phyloP scores from a whole-genome alignment of 2,113 vertebrate genomes.

The Balaenoptera acutorostrata region DNA sequence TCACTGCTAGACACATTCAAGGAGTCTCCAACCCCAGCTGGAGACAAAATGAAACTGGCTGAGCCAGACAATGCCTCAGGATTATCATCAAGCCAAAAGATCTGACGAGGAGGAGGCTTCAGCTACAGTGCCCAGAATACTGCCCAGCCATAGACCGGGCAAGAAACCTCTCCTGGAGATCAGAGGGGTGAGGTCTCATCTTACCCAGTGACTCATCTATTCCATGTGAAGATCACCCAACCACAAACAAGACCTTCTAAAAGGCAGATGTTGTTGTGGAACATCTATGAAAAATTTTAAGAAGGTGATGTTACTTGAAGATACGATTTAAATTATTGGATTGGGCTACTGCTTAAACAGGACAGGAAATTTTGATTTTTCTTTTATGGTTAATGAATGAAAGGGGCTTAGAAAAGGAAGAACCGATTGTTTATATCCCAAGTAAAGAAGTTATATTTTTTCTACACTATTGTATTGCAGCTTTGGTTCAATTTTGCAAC shows the following conservation, averaged over 20 bases:
- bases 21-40: not conserved
- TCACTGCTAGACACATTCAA: not conserved
- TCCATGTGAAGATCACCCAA: not conserved
- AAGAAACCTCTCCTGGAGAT: not conserved
- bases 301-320: not conserved
- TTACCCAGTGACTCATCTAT: not conserved
- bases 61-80: not conserved
- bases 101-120: not conserved
- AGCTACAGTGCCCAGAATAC: not conserved
- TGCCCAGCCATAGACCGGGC: not conserved
- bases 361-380: not conserved
- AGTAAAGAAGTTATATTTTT: not conserved
- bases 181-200: not conserved
- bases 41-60: not conserved
- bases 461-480: not conserved
- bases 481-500: not conserved
- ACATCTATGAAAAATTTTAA: not conserved
- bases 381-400: not conserved
- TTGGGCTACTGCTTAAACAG: not conserved
- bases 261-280: not conserved
- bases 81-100: not conserved
- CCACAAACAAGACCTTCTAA: not conserved
- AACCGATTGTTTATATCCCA: not conserved
- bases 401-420: not conserved
- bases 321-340: not conserved